Percentiles rank a stretch among this genome's conserved stretches.
Conservation (phyloP, 2,797 vertebrate genomes). For the Cossypha polioptera region DNA sequence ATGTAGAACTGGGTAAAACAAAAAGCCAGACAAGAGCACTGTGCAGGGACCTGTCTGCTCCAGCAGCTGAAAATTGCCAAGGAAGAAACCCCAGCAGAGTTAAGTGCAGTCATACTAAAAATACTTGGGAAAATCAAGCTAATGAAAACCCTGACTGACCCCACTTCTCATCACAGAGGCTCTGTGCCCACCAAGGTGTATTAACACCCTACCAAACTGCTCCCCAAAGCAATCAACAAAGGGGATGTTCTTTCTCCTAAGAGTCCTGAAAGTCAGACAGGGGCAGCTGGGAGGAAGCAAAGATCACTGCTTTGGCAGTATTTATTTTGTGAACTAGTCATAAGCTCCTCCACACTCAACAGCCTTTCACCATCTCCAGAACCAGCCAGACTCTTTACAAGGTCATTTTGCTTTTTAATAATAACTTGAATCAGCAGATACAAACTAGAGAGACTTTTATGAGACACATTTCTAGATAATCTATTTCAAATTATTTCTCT, state of each 20-base stretch:
- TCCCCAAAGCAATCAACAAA: not conserved
- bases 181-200: not conserved
- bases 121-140: constrained; percentile 10
- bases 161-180: not conserved
- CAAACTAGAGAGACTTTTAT: constrained; percentile 40
- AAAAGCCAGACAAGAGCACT: not conserved
- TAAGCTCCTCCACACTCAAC: not conserved
- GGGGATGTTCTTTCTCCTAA: not conserved
- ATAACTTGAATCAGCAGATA: constrained; percentile 22
- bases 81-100: not conserved
- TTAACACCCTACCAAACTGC: not conserved
- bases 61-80: not conserved
- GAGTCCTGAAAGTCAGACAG: not conserved
- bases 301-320: not conserved
- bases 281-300: not conserved
- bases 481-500: constrained; percentile 11
- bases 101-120: not conserved
- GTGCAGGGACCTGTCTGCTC: not conserved
- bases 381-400: not conserved
- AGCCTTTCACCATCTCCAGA: not conserved
- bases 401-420: not conserved
- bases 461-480: constrained; percentile 25
- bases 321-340: not conserved
- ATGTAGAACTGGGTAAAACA: not conserved
- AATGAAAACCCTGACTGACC: not conserved